Base-by-base conservation (phyloP, 1,140 invertebrate species). In the Limonius californicus region DNA sequence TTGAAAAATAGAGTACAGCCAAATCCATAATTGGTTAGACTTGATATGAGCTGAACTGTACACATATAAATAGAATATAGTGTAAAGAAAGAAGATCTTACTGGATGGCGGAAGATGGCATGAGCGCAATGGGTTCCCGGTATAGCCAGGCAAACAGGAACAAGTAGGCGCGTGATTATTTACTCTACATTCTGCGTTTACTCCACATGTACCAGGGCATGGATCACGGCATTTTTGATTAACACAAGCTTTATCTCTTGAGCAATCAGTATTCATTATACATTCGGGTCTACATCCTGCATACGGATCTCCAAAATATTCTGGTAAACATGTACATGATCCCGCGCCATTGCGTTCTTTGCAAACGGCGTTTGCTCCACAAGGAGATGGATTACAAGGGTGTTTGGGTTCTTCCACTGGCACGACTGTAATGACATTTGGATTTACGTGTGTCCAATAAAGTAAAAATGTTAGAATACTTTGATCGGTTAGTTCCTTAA, bases 351-450 rank as follows among this genome's bases (percentile, higher is more conserved):
- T 82, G 55, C 84, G 79, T 78, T 91, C 89, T 76, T 88, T 87
- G 76, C 91, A 94, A 53, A 87, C 67, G 16, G 90, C 89, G 77
- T 92, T 93, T 2, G 85, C 80, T n/a, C 90, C 90, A 76, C 90
- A 93, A 11, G 90, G 91, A 45, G 82, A 75, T 75, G 84, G 86
- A 66, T 81, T 81, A 68, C 83, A 84, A 14, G 82, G 82, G 61
- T 81, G 80, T 59, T 70, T 68, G 23, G 75, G 72, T 64, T 77
- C 80, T 68, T 74, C 79, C 73, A 70, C 71, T 74, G 74, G 75
- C 76, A 68, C 72, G 61, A 67, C 71, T 73, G 66, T 69, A 72
- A 71, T 61, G n/a, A 39, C 11, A 39, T 12, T 6, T 32, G 11
- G 11, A 11, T 32, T 11, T 6, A 32, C 11, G 27, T 4, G 27